Percentiles rank a stretch among this genome's conserved stretches.
phyloP scores from a whole-genome alignment of 2,797 vertebrate species.

The Paedocypris micromegethes region DNA sequence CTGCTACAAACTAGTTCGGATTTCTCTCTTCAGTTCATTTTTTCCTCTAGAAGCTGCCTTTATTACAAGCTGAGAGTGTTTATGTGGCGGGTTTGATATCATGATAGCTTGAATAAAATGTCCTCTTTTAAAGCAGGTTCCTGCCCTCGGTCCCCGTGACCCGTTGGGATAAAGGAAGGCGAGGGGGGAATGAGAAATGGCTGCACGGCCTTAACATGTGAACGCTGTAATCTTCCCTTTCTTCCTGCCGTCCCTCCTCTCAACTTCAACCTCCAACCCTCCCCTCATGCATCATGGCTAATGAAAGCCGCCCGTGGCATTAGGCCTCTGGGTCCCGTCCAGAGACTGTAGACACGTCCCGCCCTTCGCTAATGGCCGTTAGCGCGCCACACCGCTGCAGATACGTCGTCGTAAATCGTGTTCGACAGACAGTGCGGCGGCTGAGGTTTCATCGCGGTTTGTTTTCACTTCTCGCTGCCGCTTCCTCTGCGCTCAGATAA shows the following conservation, averaged over 20 bases:
- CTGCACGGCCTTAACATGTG: slow-evolving; percentile 72
- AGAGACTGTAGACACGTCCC: slow-evolving; percentile 72
- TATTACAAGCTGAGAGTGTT: no score
- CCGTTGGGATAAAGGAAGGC: slow-evolving; percentile 43
- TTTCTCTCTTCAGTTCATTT: no score
- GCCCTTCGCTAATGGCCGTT: slow-evolving; percentile 84
- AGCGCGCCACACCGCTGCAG: slow-evolving; percentile 66
- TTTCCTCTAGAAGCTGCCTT: no score
- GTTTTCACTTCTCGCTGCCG: slow-evolving; percentile 90
- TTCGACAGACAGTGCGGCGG: slow-evolving; percentile 89
- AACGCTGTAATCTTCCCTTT: slow-evolving; percentile 80
- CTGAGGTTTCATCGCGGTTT: slow-evolving; percentile 88
- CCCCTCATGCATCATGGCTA: slow-evolving; percentile 77
- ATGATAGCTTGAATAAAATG: slow-evolving; percentile 57
- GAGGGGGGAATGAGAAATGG: slow-evolving; percentile 63
- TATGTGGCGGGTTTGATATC: slow-evolving; percentile 60
- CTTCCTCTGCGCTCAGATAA: slow-evolving; percentile 80
- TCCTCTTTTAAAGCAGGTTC: no score
- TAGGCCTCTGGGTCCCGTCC: slow-evolving; percentile 60
- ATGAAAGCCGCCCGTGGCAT: slow-evolving; percentile 74
- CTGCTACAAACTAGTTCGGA: no score
- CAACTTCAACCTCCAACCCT: slow-evolving; percentile 90
- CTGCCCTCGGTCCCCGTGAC: slow-evolving; percentile 39
- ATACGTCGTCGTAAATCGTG: slow-evolving; percentile 91
- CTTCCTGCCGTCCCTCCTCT: slow-evolving; percentile 84